These are phyloP conservation scores for Sebastes steindachneri DNA, from an alignment of 2,797 vertebrate species.

Conservation along the genomic window DNA sequence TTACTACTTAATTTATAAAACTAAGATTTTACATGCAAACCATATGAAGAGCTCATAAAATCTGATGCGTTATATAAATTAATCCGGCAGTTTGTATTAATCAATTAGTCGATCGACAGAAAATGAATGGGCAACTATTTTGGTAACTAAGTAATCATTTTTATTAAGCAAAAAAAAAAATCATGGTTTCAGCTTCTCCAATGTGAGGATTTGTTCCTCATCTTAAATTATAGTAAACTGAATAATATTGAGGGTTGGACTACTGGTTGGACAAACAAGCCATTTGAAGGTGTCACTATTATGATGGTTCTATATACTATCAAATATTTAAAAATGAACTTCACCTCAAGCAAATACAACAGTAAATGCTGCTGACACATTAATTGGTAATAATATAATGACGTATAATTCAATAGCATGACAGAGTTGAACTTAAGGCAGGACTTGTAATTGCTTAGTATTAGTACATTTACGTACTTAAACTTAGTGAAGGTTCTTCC, in stretches of 20 bases:
- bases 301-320: neutral
- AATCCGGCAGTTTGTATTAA: neutral
- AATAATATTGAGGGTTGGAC: neutral
- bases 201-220: too few relatives aligned
- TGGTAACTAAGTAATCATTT: neutral
- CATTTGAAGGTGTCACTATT: neutral
- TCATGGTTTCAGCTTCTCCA: neutral
- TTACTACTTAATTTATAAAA: neutral
- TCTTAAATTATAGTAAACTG: neutral
- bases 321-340: neutral
- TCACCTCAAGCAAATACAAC: neutral
- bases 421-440: neutral
- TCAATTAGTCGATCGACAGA: neutral
- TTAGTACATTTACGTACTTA: neutral
- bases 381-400: neutral
- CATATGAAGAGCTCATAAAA: neutral
- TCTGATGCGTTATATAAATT: neutral
- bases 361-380: neutral
- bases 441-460: neutral
- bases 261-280: neutral
- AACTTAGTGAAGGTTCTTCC: neutral
- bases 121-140: neutral
- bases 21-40: neutral
- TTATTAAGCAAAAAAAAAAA: neutral
- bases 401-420: neutral